A percentile compares a stretch with the other conserved stretches of the same genome.
These are phyloP conservation scores for Balaenoptera acutorostrata DNA, from an alignment of 2,113 vertebrate genomes.

Conservation along the genomic window DNA sequence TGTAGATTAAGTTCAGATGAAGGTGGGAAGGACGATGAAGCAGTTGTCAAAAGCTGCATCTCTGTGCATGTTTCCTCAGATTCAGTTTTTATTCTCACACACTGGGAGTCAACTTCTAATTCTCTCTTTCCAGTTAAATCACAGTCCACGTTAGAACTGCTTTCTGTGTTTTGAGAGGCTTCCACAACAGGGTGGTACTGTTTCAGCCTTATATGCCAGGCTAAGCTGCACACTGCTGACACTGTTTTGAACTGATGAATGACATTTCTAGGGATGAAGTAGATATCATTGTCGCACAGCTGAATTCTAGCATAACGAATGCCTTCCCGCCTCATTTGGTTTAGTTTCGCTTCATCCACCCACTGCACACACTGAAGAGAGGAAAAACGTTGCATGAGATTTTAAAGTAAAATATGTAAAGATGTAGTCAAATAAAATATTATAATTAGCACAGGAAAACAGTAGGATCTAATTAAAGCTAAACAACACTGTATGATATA, in stretches of 20 bases:
- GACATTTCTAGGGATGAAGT: constrained; percentile 99
- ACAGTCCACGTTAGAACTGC: constrained; percentile 76
- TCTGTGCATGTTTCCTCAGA: constrained; percentile 82
- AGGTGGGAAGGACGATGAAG: constrained; percentile 71
- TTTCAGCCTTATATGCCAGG: constrained; percentile 97
- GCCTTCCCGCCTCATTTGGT: constrained; percentile 97
- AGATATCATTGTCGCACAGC: constrained; percentile 97
- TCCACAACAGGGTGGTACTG: constrained; percentile 88
- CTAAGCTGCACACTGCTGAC: constrained; percentile 97
- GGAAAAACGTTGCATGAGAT: constrained; percentile 58
- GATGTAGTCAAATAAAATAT: neutral
- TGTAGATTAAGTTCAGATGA: constrained; percentile 79
- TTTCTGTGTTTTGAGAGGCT: constrained; percentile 73
- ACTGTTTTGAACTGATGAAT: constrained; percentile 99
- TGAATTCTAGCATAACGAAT: constrained; percentile 94
- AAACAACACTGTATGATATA: neutral
- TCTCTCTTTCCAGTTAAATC: constrained; percentile 77
- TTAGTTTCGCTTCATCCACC: constrained; percentile 98
- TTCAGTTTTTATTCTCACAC: constrained; percentile 81
- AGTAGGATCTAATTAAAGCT: neutral
- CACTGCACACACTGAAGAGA: constrained; percentile 94
- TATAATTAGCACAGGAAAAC: constrained; percentile 16
- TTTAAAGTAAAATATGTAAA: constrained; percentile 54
- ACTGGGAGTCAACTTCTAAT: constrained; percentile 78
- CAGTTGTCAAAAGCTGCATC: constrained; percentile 77